Evolutionary conservation across 2,888 invertebrate species (phyloP).

Genomic region (Diaperis boleti): DNA sequence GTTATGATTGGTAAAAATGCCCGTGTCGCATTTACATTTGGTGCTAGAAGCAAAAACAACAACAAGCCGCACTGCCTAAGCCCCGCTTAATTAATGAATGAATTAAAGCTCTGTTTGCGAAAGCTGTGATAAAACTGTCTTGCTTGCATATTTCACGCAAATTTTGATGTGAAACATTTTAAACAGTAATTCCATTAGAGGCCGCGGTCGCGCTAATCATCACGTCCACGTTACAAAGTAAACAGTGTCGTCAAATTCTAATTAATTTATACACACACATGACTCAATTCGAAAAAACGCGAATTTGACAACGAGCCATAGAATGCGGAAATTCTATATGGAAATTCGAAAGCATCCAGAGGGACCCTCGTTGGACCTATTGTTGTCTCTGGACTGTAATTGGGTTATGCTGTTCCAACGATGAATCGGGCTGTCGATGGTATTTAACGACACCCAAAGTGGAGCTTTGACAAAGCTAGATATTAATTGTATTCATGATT

Average conservation of each 20-base stretch:
- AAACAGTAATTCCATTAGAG: slow-evolving; percentile 37
- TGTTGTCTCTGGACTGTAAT: slow-evolving; percentile 12
- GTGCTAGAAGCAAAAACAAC: not conserved
- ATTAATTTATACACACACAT: slow-evolving; percentile 32
- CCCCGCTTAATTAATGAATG: slow-evolving; percentile 18
- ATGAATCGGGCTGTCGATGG: slow-evolving; percentile 31
- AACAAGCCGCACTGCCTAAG: slow-evolving; percentile 3
- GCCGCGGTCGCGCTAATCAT: slow-evolving; percentile 23
- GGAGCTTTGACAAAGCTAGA: slow-evolving; percentile 4
- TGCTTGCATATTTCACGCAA: slow-evolving; percentile 18
- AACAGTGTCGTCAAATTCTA: slow-evolving; percentile 22
- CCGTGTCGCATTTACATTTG: slow-evolving; percentile 6
- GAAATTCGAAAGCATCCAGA: slow-evolving; percentile 12
- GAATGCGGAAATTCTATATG: slow-evolving; percentile 18
- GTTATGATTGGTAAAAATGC: slow-evolving; percentile 5
- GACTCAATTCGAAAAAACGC: slow-evolving; percentile 21
- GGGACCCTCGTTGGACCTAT: slow-evolving; percentile 9
- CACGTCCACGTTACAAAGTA: slow-evolving; percentile 34
- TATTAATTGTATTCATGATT: slow-evolving; percentile 17
- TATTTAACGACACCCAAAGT: slow-evolving; percentile 29
- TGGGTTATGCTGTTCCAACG: slow-evolving; percentile 26
- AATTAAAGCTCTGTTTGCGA: slow-evolving; percentile 22
- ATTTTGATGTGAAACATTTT: slow-evolving; percentile 26
- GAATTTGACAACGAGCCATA: not conserved
- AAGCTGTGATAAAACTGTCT: slow-evolving; percentile 23